A percentile compares a stretch with the other conserved stretches of the same genome.
phyloP scores from a whole-genome alignment of 2,888 invertebrate genomes.

The Melanostoma scalare region DNA sequence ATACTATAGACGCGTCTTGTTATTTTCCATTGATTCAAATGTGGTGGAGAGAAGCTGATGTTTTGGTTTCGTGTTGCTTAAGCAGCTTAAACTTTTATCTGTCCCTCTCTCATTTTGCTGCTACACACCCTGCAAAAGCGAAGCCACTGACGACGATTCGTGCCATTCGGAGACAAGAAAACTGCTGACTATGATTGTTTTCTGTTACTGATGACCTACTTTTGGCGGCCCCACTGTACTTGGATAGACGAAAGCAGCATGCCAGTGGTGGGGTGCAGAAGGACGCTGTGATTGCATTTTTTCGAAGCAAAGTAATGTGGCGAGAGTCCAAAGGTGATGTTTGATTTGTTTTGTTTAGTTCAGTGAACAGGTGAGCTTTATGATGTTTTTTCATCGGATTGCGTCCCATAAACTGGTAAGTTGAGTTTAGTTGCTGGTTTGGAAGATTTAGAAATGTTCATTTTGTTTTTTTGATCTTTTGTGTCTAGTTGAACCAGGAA shows the following conservation, averaged over 20 bases:
- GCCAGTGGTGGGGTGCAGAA: conserved; percentile 49
- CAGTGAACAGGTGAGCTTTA: conserved; percentile 24
- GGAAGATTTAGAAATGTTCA: not conserved
- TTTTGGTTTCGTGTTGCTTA: too few species aligned
- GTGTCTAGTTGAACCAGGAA: too few species aligned
- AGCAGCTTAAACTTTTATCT: too few species aligned
- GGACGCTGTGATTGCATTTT: conserved; percentile 65
- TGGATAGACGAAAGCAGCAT: conserved; percentile 21
- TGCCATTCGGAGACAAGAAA: conserved; percentile 53
- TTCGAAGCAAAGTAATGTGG: conserved; percentile 16
- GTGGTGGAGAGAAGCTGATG: not conserved
- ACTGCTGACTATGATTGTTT: conserved; percentile 58
- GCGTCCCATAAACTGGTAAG: conserved; percentile 2
- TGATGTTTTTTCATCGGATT: conserved; percentile 7
- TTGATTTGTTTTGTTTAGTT: conserved; percentile 6
- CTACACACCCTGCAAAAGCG: conserved; percentile 1
- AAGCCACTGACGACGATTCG: conserved; percentile 6
- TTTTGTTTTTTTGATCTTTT: too few species aligned
- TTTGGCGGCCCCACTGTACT: conserved; percentile 58
- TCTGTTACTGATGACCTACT: conserved; percentile 65
- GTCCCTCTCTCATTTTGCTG: not conserved
- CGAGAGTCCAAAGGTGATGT: conserved; percentile 50
- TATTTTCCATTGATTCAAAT: not conserved
- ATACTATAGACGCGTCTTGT: conserved; percentile 5
- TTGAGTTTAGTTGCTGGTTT: conserved; percentile 2